phyloP scores from a whole-genome alignment of 1,140 invertebrate species.

The Cecropterus lyciades region DNA sequence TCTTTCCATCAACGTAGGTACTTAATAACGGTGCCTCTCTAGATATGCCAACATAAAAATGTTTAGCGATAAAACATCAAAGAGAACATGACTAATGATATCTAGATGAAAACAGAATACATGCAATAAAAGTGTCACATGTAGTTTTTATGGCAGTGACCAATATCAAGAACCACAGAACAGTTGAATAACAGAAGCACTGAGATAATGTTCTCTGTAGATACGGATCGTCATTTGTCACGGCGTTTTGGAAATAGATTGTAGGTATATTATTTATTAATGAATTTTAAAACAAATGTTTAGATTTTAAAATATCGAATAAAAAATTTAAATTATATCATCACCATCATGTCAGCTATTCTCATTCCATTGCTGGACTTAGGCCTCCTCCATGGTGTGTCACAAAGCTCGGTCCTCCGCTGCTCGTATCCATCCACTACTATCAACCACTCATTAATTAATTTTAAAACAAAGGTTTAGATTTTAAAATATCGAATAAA shows the following conservation, averaged over 20 bases:
- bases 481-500: no score
- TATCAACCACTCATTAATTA: no score
- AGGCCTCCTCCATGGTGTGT: no score
- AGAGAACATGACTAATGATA: slow-evolving; percentile 75
- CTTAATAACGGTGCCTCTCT: slow-evolving; percentile 62
- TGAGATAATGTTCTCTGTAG: slow-evolving; percentile 9
- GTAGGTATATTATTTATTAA: no score
- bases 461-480: no score
- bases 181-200: slow-evolving; percentile 32
- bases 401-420: no score
- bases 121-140: slow-evolving; percentile 77
- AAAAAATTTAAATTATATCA: no score
- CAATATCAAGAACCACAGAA: slow-evolving; percentile 38
- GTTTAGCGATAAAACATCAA: slow-evolving; percentile 77
- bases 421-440: no score
- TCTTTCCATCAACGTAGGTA: slow-evolving; percentile 69
- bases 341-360: no score
- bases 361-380: no score
- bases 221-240: slow-evolving; percentile 13
- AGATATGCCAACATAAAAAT: slow-evolving; percentile 75
- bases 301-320: no score
- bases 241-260: not conserved
- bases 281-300: no score
- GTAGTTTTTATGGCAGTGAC: slow-evolving; percentile 61
- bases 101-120: slow-evolving; percentile 79